phyloP scores from a whole-genome alignment of 37 sponge, comb jelly and placozoan genomes.

The Mnemiopsis leidyi region DNA sequence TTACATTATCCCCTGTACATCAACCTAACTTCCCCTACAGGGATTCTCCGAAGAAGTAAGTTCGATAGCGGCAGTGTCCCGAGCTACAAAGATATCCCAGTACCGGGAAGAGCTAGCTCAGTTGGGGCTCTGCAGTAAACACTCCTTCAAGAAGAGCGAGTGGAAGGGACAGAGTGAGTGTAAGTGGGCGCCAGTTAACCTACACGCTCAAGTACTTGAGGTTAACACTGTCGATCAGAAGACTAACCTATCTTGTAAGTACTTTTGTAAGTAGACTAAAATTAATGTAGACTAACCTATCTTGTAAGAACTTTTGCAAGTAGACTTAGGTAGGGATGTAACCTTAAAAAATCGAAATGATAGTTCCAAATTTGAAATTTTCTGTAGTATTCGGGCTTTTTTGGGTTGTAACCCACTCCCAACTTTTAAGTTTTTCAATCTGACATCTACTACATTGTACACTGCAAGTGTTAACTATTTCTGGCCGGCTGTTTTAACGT shows the following conservation, averaged over 20 bases:
- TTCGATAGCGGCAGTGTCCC: slow-evolving; percentile 8
- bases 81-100: background rate
- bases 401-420: too few relatives aligned
- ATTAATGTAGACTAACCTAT: background rate
- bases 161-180: background rate
- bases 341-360: background rate
- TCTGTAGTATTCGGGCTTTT: too few relatives aligned
- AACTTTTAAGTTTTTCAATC: too few relatives aligned
- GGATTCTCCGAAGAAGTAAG: slow-evolving; percentile 19
- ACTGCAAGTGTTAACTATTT: too few relatives aligned
- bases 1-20: background rate
- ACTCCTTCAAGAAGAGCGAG: slow-evolving; percentile 23
- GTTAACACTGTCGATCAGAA: background rate
- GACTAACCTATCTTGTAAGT: background rate
- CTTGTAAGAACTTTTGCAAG: background rate
- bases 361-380: too few relatives aligned
- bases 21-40: too few relatives aligned
- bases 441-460: too few relatives aligned
- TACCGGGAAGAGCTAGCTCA: slow-evolving; percentile 11
- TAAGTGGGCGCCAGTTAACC: slow-evolving; percentile 50
- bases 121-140: slow-evolving; percentile 18
- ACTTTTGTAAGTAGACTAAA: background rate
- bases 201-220: slow-evolving; percentile 22
- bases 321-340: background rate
- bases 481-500: too few relatives aligned